Base-by-base conservation (phyloP, 2,113 vertebrate species). In the Proteles cristata region DNA sequence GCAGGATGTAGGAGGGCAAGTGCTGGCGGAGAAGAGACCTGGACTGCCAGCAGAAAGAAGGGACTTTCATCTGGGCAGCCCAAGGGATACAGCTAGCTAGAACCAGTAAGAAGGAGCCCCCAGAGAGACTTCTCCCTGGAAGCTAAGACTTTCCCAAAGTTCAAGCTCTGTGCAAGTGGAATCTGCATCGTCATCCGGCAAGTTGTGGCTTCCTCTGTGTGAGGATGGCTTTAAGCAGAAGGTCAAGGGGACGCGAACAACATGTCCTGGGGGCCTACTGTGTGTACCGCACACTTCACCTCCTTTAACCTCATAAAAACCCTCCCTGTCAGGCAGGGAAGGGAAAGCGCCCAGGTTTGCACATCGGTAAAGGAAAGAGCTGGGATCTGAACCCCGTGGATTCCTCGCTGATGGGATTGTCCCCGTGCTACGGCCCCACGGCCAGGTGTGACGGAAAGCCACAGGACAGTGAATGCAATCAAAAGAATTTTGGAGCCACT, bases 401-500 rank as follows among this genome's bases (percentile, higher is more conserved):
- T 14, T 43, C n/a, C 58, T 43, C n/a, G 0, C 45, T 43, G 4
- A 26, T 35, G 45, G 26, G 17, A 45, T 53, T 43, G 45, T 31
- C 43, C 39, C 76, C n/a, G 16, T 66, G 43, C 91, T 15, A 11
- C 31, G 31, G 88, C 71, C 55, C 80, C 7, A 1, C 19, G 28
- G 19, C 58, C 80, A 53, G 14, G 16, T 35, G 4, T 35, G 74
- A 48, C 50, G 4, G 23, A 85, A 68, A 68, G 74, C 19, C 35
- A 23, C 39, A 48, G 39, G 66, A 61, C 7, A 25, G 19, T 25
- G 12, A 31, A 43, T 58, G 33, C 21, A 16, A 23, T 73, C 50
- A 73, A 11, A 95, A 80, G 66, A 80, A 88, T 73, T 19, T 28
- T 25, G 17, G 39, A 92, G n/a, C 39, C 65, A 45, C 53, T 95